phyloP scores from a whole-genome alignment of 2,888 invertebrate species.

The Linyphia triangularis region DNA sequence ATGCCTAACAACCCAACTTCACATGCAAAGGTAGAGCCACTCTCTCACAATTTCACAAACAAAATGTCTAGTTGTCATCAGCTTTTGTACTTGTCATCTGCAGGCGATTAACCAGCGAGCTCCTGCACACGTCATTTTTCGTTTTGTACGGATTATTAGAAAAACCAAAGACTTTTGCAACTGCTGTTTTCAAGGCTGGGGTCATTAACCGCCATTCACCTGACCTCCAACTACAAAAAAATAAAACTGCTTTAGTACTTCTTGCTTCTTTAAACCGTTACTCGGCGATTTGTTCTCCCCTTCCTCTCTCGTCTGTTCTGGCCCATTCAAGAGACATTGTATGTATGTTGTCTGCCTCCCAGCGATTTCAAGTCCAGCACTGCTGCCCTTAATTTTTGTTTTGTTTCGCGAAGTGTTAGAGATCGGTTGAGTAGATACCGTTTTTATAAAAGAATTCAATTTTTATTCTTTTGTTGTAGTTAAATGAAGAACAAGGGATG shows the following conservation, averaged over 20 bases:
- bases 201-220: slow-evolving; percentile 72
- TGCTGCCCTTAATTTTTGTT: slow-evolving; percentile 66
- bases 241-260: slow-evolving; percentile 36
- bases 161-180: slow-evolving; percentile 10
- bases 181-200: slow-evolving; percentile 54
- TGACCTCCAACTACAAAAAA: slow-evolving; percentile 66
- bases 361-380: slow-evolving; percentile 23
- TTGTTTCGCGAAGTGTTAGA: slow-evolving; percentile 10
- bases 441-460: too few species aligned
- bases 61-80: background rate
- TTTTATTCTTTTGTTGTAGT: too few species aligned
- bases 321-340: background rate
- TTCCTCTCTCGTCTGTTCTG: background rate
- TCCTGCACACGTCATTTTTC: background rate
- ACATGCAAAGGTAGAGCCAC: background rate
- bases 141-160: background rate
- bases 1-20: background rate
- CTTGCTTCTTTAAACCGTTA: slow-evolving; percentile 57
- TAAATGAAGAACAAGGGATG: too few species aligned
- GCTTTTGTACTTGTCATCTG: background rate
- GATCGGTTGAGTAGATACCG: background rate
- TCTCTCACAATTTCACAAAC: background rate
- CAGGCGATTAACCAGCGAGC: background rate
- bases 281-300: slow-evolving; percentile 7
- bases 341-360: background rate